Conservation (phyloP, 2,113 vertebrate genomes). For the Callorhinus ursinus region DNA sequence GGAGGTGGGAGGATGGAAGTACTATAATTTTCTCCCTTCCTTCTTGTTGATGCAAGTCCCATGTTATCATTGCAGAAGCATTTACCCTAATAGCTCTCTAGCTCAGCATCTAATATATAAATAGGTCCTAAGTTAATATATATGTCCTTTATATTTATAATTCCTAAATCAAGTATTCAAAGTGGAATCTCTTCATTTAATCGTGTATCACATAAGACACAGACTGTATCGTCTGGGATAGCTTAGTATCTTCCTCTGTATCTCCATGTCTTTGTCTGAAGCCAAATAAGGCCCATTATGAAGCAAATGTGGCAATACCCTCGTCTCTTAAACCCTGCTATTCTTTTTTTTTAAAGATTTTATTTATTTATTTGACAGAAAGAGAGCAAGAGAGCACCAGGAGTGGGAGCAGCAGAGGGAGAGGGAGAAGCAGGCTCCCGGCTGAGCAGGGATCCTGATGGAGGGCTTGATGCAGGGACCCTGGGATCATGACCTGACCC, state of each 20-base stretch:
- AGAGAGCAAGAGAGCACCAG: not conserved
- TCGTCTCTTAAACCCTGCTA: not conserved
- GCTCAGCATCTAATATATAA: not conserved
- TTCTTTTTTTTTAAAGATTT: no score
- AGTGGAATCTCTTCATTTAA: not conserved
- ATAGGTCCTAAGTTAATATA: not conserved
- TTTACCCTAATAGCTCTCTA: not conserved
- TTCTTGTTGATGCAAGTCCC: not conserved
- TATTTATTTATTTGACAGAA: not conserved
- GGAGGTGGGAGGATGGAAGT: not conserved
- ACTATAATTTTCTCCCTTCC: not conserved
- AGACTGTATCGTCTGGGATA: not conserved
- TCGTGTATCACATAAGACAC: not conserved
- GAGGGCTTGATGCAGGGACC: not conserved
- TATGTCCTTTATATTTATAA: not conserved
- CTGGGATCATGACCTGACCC: not conserved
- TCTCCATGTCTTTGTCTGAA: not conserved
- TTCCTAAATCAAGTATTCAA: not conserved
- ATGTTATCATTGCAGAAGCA: not conserved
- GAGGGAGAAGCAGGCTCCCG: not conserved
- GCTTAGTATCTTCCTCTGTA: not conserved
- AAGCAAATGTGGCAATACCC: not conserved
- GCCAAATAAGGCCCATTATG: no score
- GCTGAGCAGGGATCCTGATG: not conserved
- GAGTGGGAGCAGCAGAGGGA: not conserved